These are phyloP conservation scores for Elachura formosa DNA, from an alignment of 2,113 vertebrate genomes.

Conservation along the genomic window DNA sequence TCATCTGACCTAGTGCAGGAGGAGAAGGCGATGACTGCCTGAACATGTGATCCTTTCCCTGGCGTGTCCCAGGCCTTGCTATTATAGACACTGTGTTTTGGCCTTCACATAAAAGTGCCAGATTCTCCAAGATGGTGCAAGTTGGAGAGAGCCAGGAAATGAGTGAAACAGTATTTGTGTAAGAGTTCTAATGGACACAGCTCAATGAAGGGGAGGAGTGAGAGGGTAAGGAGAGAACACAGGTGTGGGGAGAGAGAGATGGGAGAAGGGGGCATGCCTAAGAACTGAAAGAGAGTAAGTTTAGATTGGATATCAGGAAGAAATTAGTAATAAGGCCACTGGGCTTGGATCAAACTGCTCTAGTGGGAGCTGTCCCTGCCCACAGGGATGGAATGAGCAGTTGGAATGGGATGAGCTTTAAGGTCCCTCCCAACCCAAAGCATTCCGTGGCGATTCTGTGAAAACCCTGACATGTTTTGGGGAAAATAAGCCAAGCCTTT, in stretches of 20 bases:
- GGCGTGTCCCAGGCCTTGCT: not conserved
- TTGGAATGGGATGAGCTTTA: not conserved
- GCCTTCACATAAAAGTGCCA: not conserved
- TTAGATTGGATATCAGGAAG: not conserved
- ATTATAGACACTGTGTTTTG: not conserved
- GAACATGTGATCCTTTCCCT: not conserved
- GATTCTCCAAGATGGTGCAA: not conserved
- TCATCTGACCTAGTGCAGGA: not conserved
- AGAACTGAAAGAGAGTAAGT: not conserved
- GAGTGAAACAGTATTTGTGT: not conserved
- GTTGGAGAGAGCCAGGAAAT: not conserved
- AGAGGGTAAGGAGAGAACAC: not conserved
- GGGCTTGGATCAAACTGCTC: not conserved
- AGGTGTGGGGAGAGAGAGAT: not conserved
- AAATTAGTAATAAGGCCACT: not conserved
- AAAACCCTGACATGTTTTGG: not conserved
- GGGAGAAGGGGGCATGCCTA: not conserved
- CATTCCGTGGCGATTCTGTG: accelerated
- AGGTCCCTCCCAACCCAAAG: not conserved
- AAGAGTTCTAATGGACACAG: not conserved
- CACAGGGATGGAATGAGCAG: not conserved
- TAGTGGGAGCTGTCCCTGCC: not conserved
- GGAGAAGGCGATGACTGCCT: not conserved
- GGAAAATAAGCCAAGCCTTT: not conserved
- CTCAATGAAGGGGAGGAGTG: accelerated